These are phyloP conservation scores for Drosophila imparisetae DNA, from an alignment of 2,888 invertebrate species.

Conservation along the genomic window DNA sequence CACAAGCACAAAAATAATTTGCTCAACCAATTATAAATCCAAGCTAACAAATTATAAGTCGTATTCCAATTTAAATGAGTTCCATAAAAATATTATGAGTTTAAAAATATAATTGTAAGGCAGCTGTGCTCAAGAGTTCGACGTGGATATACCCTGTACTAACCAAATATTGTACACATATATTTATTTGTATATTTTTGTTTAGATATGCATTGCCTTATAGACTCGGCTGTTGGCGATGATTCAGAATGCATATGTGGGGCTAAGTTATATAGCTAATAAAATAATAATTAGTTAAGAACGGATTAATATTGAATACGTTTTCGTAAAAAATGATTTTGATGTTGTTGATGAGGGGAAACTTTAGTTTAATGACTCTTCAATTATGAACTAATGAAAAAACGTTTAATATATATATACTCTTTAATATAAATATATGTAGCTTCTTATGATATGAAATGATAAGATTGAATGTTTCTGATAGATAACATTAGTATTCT, in stretches of 20 bases:
- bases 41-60: not conserved
- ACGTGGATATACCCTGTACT: not conserved
- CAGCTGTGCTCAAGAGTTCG: not conserved
- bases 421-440: not conserved
- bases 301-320: not conserved
- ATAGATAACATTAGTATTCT: not conserved
- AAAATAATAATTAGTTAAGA: not conserved
- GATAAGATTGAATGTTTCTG: not conserved
- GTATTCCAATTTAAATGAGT: not conserved
- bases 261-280: not conserved
- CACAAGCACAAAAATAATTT: not conserved
- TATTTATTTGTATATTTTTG: not conserved
- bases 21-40: not conserved
- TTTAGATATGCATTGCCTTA: not conserved
- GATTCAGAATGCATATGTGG: not conserved
- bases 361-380: not conserved
- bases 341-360: not conserved
- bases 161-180: not conserved
- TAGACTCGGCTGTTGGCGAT: not conserved
- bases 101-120: too few relatives aligned
- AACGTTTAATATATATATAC: too few relatives aligned
- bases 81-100: not conserved
- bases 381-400: too few relatives aligned
- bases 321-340: not conserved
- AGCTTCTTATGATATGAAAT: not conserved